Base-by-base conservation (phyloP, 2,113 vertebrate genomes). In the Tichodroma muraria region DNA sequence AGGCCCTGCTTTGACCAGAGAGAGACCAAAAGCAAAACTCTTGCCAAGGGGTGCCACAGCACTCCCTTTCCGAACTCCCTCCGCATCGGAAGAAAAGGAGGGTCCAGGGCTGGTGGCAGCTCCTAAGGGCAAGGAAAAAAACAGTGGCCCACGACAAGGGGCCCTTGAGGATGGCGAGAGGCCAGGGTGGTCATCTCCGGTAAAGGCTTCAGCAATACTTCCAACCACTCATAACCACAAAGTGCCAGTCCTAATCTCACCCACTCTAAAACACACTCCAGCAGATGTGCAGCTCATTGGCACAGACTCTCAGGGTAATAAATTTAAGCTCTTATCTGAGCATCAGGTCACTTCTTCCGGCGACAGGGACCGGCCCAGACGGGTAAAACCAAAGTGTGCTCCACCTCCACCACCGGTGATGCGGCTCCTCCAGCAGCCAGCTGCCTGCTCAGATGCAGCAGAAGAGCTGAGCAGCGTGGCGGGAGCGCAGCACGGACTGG, bases 261-360 rank as follows among this genome's bases (percentile, higher is more conserved):
- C 99, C 79, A 99, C 99, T 44, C 97, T 99, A 91, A 99, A 99
- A 97, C 98, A 99, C 96, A 98, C 98, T 97, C 98, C 99, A 49
- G 98, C 98, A 11, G 99, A 99, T 1, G 98, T 98, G 94, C 99
- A 99, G 97, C 98, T 99, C 75, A 99, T 99, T 49, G 99, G 99
- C 85, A 98, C 99, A 84, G 99, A 99, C 98, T 99, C 99, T 98
- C 99, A 99, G 98, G 99, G 99, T 97, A 99, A 99, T 97, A 99
- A 99, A 88, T 99, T 99, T 96, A 99, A 99, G 97, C 98, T 99
- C 97, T 98, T 99, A 86, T 98, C 98, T 24, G 99, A 99, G 97
- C 98, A 99, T 97, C 98, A 98, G 96, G 97, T 97, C 95, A 94
- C 98, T 80, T 92, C 98, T 93, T 97, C 98, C 2, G 96, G 98